phyloP scores from a whole-genome alignment of 2,888 invertebrate genomes.

The Drosophila neonasuta region DNA sequence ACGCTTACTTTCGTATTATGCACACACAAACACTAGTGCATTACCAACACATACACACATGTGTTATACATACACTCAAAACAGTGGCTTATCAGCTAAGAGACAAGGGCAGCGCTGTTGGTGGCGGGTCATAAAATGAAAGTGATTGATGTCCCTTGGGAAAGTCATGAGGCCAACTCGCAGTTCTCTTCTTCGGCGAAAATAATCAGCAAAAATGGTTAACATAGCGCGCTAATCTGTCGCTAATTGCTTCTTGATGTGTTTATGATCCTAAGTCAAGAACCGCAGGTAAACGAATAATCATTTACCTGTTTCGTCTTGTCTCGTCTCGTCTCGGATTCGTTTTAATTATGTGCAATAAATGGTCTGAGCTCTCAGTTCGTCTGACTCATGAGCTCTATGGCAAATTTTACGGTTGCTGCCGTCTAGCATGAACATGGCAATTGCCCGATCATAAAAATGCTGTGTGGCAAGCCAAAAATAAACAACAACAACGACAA shows the following conservation, averaged over 20 bases:
- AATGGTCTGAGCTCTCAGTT: conserved; percentile 13
- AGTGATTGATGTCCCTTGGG: conserved; percentile 52
- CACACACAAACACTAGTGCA: neutral
- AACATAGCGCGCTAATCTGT: conserved; percentile 61
- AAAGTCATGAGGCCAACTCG: neutral
- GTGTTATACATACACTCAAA: neutral
- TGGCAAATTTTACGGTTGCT: conserved; percentile 23
- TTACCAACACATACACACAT: too few relatives aligned
- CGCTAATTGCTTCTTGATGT: conserved; percentile 75
- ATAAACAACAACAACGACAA: conserved; percentile 41
- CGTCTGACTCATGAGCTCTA: conserved; percentile 57
- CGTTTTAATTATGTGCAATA: conserved; percentile 37
- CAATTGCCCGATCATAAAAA: conserved; percentile 62
- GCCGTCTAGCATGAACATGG: conserved; percentile 35
- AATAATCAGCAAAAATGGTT: conserved; percentile 44
- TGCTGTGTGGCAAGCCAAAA: conserved; percentile 37
- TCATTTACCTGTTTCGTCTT: conserved; percentile 32
- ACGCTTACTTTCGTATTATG: neutral
- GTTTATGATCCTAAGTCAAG: conserved; percentile 48
- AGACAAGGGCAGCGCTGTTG: conserved; percentile 31
- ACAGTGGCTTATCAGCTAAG: conserved; percentile 35
- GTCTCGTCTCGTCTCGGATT: conserved; percentile 28
- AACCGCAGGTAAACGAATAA: conserved; percentile 25
- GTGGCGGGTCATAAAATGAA: conserved; percentile 62
- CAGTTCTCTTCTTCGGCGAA: conserved; percentile 17